Base-by-base conservation (phyloP, 2,888 invertebrate genomes). In the Mamestra brassicae region DNA sequence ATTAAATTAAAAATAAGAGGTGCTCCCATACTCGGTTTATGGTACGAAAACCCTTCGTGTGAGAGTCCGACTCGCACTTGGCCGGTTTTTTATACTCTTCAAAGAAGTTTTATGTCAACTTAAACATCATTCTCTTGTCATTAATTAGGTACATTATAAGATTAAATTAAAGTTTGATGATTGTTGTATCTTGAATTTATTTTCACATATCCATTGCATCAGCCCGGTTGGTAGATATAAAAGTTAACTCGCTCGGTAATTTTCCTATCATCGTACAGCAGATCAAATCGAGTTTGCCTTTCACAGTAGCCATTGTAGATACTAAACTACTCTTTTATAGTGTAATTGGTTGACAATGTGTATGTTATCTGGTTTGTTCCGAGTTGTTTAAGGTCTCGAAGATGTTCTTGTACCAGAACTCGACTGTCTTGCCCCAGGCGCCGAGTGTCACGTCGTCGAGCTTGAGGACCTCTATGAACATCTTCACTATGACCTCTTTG, bases 341-440 rank as follows among this genome's bases (percentile, higher is more conserved):
- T 76, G 79, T 81, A 85, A 74, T 71, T 80, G 80, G 74, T 77
- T 74, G 70, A 86, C 83, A 84, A 82, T 84, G 76, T 81, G 80
- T 83, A 81, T 91, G 91, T 88, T 91, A 91, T 90, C 91, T 91
- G 62, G 85, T 76, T 74, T 74, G 85, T 65, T 83, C 87, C 76
- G 78, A 71, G 26, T 45, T 76, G 73, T 89, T 92, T 38, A 96
- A 90, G 2, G 94, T 90, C 67, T 90, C 89, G 85, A 96, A 96
- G 87, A 96, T 92, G 87, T 96, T 91, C 71, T 94, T 94, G 91
- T 95, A 97, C 94, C 95, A 96, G 90, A 97, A 96, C 52, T 94
- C 94, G 4, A 96, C 93, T 0, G 95, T 90, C 83, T 95, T 95
- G 64, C 93, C 93, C 97, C 97, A 97, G 7, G 96, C 94, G 8